Conservation (phyloP, 2,888 invertebrate species). For the Synergus umbraculus region DNA sequence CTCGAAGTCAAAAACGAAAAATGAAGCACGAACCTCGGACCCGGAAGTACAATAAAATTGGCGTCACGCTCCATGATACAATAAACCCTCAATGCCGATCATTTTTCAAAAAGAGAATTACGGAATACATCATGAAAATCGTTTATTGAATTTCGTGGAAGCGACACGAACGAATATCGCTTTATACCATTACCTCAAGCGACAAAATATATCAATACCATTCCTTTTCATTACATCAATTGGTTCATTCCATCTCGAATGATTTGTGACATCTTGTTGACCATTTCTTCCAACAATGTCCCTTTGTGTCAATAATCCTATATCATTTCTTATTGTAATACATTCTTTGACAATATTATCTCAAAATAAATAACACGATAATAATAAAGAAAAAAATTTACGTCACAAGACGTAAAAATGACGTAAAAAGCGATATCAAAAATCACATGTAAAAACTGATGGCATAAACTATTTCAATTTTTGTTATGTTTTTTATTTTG, state of each 20-base stretch:
- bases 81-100: conserved; percentile 17
- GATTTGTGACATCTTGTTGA: conserved; percentile 37
- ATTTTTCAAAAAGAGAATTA: conserved; percentile 30
- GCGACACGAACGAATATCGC: conserved; percentile 13
- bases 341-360: not conserved
- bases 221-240: conserved; percentile 37
- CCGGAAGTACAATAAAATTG: conserved; percentile 31
- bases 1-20: not conserved
- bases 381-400: too few relatives aligned
- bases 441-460: too few relatives aligned
- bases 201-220: conserved; percentile 33
- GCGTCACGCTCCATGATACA: conserved; percentile 33
- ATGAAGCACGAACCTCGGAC: conserved; percentile 26
- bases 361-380: too few relatives aligned
- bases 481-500: too few relatives aligned
- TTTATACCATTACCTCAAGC: conserved; percentile 31
- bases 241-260: conserved; percentile 17
- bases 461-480: too few relatives aligned
- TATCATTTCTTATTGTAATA: not conserved
- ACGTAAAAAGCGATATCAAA: too few relatives aligned
- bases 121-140: conserved; percentile 8
- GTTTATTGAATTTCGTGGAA: conserved; percentile 38
- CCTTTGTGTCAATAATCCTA: conserved; percentile 14
- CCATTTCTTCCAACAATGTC: conserved; percentile 15
- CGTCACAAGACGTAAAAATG: too few relatives aligned